phyloP scores from a whole-genome alignment of 2,888 invertebrate genomes.

The Athalia circularis region DNA sequence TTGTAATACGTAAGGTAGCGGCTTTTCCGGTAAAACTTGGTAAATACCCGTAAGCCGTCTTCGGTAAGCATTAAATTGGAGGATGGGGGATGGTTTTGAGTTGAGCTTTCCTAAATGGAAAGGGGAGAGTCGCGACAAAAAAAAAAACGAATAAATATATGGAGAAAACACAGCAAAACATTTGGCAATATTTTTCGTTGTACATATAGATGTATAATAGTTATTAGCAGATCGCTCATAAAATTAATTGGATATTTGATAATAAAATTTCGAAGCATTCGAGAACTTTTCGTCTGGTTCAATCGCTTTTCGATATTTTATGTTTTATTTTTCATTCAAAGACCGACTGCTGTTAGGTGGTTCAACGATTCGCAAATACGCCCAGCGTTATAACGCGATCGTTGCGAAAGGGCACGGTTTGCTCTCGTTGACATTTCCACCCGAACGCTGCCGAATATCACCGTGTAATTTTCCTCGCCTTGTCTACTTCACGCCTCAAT shows the following conservation, averaged over 20 bases:
- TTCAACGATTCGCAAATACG: slow-evolving; percentile 39
- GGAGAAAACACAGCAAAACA: neutral
- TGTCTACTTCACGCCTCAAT: slow-evolving; percentile 31
- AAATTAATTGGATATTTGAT: neutral
- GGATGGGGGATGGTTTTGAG: slow-evolving; percentile 11
- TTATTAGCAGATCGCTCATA: neutral
- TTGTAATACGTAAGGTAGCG: slow-evolving; percentile 30
- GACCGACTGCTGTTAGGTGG: neutral
- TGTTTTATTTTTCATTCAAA: too few species aligned
- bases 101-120: neutral
- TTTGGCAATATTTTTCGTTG: slow-evolving; percentile 42
- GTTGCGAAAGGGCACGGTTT: slow-evolving; percentile 30
- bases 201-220: neutral
- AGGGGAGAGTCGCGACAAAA: neutral
- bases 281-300: slow-evolving; percentile 25
- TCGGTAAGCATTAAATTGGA: slow-evolving; percentile 35
- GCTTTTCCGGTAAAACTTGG: slow-evolving; percentile 27
- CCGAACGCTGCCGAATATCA: slow-evolving; percentile 34
- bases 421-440: slow-evolving; percentile 39
- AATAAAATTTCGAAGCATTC: neutral
- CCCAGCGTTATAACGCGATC: neutral
- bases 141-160: slow-evolving; percentile 16
- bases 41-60: slow-evolving; percentile 34
- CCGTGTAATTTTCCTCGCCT: slow-evolving; percentile 33
- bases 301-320: slow-evolving; percentile 27